These are phyloP conservation scores for Polydrusus pterygomalis DNA, from an alignment of 2,888 invertebrate species.

Conservation along the genomic window DNA sequence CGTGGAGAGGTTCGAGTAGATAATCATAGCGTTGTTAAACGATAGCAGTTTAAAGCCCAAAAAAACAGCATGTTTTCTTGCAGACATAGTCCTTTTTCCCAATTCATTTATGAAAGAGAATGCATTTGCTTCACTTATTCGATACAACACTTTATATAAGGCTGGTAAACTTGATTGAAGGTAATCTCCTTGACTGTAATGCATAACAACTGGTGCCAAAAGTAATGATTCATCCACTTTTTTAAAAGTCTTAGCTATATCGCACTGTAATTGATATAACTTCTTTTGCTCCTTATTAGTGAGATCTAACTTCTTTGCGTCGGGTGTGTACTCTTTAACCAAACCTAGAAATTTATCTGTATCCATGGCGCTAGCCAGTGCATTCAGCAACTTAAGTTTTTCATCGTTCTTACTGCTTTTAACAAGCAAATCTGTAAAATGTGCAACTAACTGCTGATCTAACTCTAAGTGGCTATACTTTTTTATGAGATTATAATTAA, in stretches of 20 bases:
- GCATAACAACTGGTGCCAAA: too few relatives aligned
- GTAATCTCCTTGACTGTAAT: too few relatives aligned
- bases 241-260: conserved; percentile 44
- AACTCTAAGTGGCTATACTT: conserved; percentile 53
- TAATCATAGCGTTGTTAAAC: conserved; percentile 39
- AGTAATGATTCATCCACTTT: conserved; percentile 51
- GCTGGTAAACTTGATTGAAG: too few relatives aligned
- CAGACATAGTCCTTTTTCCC: conserved; percentile 57
- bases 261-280: conserved; percentile 56
- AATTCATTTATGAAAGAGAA: conserved; percentile 49
- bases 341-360: conserved; percentile 55
- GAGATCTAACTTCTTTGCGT: conserved; percentile 56
- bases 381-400: conserved; percentile 26
- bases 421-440: conserved; percentile 31
- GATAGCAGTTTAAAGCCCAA: conserved; percentile 56
- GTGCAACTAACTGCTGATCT: conserved; percentile 47
- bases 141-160: too few relatives aligned
- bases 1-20: conserved; percentile 34
- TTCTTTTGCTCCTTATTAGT: conserved; percentile 52
- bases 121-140: conserved; percentile 55
- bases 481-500: conserved; percentile 38
- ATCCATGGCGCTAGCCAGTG: conserved; percentile 47
- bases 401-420: background rate
- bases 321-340: conserved; percentile 55
- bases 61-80: conserved; percentile 59